Evolutionary conservation across 2,113 vertebrate genomes (phyloP).

Genomic region (Ciconia stormi): DNA sequence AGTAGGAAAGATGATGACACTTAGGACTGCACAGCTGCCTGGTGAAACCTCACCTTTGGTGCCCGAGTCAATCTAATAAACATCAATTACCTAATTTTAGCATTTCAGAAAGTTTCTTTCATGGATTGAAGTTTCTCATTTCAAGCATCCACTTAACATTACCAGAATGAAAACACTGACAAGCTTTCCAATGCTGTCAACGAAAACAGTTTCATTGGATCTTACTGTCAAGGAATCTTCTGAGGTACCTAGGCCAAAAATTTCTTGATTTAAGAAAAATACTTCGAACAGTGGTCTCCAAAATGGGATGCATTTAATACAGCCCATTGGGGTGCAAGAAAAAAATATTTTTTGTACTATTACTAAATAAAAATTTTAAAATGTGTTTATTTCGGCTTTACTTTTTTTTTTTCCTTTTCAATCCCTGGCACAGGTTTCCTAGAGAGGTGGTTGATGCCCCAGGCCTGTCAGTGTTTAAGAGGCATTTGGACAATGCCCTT

Average conservation of each 20-base stretch:
- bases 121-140: not conserved
- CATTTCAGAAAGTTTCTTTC: not conserved
- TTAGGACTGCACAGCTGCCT: not conserved
- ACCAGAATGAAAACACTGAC: not conserved
- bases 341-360: not conserved
- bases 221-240: not conserved
- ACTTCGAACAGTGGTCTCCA: not conserved
- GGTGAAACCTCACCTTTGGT: not conserved
- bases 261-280: not conserved
- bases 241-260: not conserved
- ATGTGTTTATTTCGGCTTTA: not conserved
- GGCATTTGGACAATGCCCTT: not conserved
- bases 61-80: not conserved
- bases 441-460: rapidly evolving
- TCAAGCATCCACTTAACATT: not conserved
- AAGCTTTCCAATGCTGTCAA: not conserved
- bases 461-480: not conserved
- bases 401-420: not conserved
- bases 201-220: not conserved
- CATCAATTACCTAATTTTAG: not conserved
- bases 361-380: not conserved
- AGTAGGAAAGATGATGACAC: not conserved
- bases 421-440: not conserved
- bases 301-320: not conserved
- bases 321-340: not conserved